Base-by-base conservation (phyloP, 2,113 vertebrate species). In the Pseudopodoces humilis region DNA sequence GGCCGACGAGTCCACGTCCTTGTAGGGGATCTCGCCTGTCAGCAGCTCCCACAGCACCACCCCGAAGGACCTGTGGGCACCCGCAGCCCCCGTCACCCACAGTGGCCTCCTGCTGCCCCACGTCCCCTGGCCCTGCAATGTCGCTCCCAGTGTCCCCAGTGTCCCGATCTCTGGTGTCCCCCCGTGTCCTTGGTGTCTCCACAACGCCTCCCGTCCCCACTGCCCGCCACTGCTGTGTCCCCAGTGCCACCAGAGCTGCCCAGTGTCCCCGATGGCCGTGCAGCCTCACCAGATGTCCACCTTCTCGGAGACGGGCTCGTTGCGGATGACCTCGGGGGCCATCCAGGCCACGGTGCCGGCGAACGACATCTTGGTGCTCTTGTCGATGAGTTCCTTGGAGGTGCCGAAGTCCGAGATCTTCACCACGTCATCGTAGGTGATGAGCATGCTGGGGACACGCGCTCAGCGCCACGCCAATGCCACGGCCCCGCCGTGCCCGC, bases 381-480 rank as follows among this genome's bases (percentile, higher is more conserved):
- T 99, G 98, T 99, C 99, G 25, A 98, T 99, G 94, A 99, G 98
- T 94, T 99, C 99, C 97, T 99, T 99, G 88, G 99, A 99, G 19
- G 99, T 99, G 91, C 99, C 99, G 43, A 99, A 99, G 96, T 99
- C 99, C 4, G 99, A 99, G 98, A 99, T 99, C 98, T 99, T 99
- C 96, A 99, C 99, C 93, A 99, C 98, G 19, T 99, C 99, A 5
- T 99, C 99, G 2, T 99, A 99, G 25, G 99, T 99, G 98, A 99
- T 99, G 86, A 99, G 98, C 98, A 99, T 99, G 97, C 99, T 99
- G 97, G 55, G 86, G 91, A 83, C 92, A 91, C 43, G 50, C 1
- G 81, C 88, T 97, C 90, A 97, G 97, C 10, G 5, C 75, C 94
- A 23, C 13, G 22, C 62, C 94, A 52, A 2, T 1, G 86, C 2